Evolutionary conservation across 1,140 invertebrate species (phyloP), one percentile per base, ranked within the genome.

Genomic region (Centruroides sculpturatus): DNA sequence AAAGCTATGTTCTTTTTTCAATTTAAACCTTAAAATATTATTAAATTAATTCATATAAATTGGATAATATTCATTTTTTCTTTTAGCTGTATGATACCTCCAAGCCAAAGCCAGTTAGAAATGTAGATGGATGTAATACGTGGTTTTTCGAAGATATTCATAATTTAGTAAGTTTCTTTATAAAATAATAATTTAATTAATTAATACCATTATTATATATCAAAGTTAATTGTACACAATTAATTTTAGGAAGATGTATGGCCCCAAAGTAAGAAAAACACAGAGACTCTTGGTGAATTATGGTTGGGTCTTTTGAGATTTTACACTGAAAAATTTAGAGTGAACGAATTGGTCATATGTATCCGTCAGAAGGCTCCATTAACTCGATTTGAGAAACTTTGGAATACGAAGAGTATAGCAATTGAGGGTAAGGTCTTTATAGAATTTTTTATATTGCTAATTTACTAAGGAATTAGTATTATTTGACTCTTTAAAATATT

Each of bases 251-350:
- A 66, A 59, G 67, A 73, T 58, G 71, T 76, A 12, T 81, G 79
- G 79, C 67, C 70, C 12, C 66, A 70, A 13, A 73, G 66, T 67
- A 72, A 74, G 11, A 72, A 74, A 62, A 82, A 82, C 68, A 73
- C 68, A 10, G 70, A 76, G 61, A 69, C 68, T 55, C 71, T 78
- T n/a, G 77, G 73, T 35, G 72, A 80, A 65, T 69, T 82, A 35
- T 82, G 80, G 80, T 54, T 80, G 0, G 76, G 75, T 1, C 72
- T 83, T 61, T 70, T 82, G 11, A 63, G 72, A 5, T 83, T 77
- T 69, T 83, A 82, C 67, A 74, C 79, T 13, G 79, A 81, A 68
- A 69, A 72, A 9, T 83, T 83, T 69, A 75, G 80, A 66, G 77
- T 77, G 65, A 71, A 76, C 23, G 73, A 79, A 8, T 57, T 73